These are phyloP conservation scores for honey bee (Apis mellifera) DNA, from an alignment of 1,140 invertebrate species.

Conservation along the genomic window DNA sequence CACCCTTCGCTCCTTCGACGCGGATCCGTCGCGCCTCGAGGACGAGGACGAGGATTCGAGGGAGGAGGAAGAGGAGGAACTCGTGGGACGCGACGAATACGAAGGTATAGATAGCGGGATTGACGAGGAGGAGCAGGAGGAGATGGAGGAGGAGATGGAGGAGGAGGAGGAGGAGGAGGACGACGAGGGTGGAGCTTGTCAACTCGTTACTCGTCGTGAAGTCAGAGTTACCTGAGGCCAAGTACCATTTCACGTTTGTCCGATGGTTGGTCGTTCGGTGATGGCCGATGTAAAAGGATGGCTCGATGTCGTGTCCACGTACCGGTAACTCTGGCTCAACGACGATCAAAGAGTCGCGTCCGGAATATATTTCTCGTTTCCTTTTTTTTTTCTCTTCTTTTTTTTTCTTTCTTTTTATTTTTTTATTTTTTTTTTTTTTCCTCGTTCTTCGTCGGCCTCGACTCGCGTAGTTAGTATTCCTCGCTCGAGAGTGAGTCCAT, in stretches of 20 bases:
- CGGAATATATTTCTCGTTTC: not conserved
- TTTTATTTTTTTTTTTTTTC: too few relatives aligned
- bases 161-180: not conserved
- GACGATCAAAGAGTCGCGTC: not conserved
- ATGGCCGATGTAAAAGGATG: not conserved
- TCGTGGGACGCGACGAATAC: not conserved
- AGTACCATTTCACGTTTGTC: slow-evolving; percentile 6
- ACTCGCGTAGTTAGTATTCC: not conserved
- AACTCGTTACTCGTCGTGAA: slow-evolving; percentile 3
- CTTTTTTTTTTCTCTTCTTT: not conserved
- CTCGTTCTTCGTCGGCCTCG: not conserved
- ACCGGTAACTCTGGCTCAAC: not conserved
- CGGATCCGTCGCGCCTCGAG: not conserved
- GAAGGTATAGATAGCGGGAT: not conserved
- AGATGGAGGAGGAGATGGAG: not conserved
- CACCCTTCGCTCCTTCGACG: not conserved
- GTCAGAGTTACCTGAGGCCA: slow-evolving; percentile 9
- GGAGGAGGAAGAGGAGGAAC: not conserved
- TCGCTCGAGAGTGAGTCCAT: not conserved
- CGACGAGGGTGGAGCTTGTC: not conserved
- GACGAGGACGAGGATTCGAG: not conserved
- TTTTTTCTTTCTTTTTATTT: not conserved
- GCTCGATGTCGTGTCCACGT: not conserved
- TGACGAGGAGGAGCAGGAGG: not conserved
- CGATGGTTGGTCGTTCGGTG: slow-evolving; percentile 7